Percentiles rank a stretch among this genome's conserved stretches.
Conservation (phyloP, 1,140 invertebrate species). For the Drosophila elegans region DNA sequence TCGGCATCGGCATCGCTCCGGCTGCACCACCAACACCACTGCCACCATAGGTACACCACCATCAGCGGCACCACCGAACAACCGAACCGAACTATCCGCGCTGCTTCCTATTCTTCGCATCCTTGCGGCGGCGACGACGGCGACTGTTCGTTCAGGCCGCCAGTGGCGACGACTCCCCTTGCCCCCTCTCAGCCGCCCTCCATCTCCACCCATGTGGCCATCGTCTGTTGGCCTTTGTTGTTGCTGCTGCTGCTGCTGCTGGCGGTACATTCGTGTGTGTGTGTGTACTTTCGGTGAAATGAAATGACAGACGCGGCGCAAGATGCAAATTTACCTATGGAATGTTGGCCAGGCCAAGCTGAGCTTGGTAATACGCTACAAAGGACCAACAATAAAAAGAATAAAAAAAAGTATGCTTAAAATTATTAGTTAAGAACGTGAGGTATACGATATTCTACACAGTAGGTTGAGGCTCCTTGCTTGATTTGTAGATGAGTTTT, state of each 20-base stretch:
- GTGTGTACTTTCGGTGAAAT: conserved; percentile 79
- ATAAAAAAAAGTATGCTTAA: too few species aligned
- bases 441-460: too few species aligned
- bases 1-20: conserved; percentile 61
- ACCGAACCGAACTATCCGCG: conserved; percentile 54
- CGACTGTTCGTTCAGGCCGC: conserved; percentile 56
- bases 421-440: too few species aligned
- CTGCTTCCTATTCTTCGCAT: conserved; percentile 79
- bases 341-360: conserved; percentile 52
- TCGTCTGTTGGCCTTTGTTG: conserved; percentile 52
- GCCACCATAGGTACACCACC: conserved; percentile 11
- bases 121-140: conserved; percentile 68
- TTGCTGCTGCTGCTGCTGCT: conserved; percentile 30
- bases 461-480: too few species aligned
- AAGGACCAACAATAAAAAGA: not conserved
- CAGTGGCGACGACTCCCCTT: conserved; percentile 64
- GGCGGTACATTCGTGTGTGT: conserved; percentile 30
- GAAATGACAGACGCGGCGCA: conserved; percentile 79
- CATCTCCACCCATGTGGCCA: conserved; percentile 41
- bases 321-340: conserved; percentile 82
- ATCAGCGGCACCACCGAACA: conserved; percentile 6
- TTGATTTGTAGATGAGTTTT: too few species aligned
- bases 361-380: conserved; percentile 38
- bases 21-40: conserved; percentile 49
- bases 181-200: conserved; percentile 1